Base-by-base conservation (phyloP, 2,113 vertebrate genomes). In the Lampris megalopsis region DNA sequence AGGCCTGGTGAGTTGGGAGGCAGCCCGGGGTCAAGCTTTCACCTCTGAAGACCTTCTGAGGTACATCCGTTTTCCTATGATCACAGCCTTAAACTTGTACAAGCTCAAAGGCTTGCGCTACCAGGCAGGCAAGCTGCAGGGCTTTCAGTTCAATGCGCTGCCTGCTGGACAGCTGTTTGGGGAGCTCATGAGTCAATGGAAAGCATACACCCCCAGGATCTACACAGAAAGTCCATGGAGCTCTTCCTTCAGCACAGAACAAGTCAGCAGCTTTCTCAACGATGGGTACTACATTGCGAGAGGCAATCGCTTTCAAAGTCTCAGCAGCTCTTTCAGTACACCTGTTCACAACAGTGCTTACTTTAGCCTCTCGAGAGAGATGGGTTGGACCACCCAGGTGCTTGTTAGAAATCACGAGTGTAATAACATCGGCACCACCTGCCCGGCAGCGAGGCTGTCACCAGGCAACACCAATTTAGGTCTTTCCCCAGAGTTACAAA, bases 101-200 rank as follows among this genome's bases (percentile, higher is more conserved):
- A 48, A 75, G 24, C 77, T 94, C n/a, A 86, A 88, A 1, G 2
- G 71, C 38, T 65, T 47, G 0, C 59, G 85, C 53, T 82, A 93
- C 48, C 53, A 63, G 5, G 57, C 6, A 11, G 69, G 68, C 53
- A 79, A 58, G 1, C 52, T 92, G n/a, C 71, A 91, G 9, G 94
- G 91, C 1, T 91, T 91, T 68, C 78, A 93, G 70, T 94, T 94
- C 85, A 91, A 93, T 63, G 80, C 91, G 0, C 79, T 94, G 56
- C 81, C 92, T 0, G 6, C 70, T 0, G 11, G 0, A 0, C 35
- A 79, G 53, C 79, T 93, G 68, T 37, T 73, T 75, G 69, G 73
- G 79, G 54, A 66, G 71, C 38, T 72, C 71, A 56, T 38, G 40
- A 41, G 48, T 13, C 9, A 80, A 0, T 7, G 67, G 10, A 66